A percentile compares a stretch with the other conserved stretches of the same genome.
phyloP scores from a whole-genome alignment of 2,888 invertebrate genomes.

The Shargacucullia verbasci region DNA sequence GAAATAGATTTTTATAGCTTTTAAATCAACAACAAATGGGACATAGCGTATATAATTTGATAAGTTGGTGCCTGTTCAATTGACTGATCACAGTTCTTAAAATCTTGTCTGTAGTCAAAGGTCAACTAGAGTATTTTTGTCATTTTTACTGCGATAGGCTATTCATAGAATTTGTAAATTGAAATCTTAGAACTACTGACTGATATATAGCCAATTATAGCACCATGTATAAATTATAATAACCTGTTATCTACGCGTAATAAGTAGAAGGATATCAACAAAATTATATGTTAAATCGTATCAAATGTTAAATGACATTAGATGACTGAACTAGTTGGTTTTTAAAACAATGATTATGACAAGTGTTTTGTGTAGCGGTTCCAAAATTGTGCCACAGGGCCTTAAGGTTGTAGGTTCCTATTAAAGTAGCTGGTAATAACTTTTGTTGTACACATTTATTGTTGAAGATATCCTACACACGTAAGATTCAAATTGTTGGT shows the following conservation, averaged over 20 bases:
- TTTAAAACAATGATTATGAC: constrained; percentile 3
- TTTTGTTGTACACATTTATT: constrained; percentile 11
- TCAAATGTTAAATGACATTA: background rate
- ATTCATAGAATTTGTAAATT: constrained; percentile 10
- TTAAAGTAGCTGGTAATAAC: constrained; percentile 3
- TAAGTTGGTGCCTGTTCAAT: too few relatives aligned
- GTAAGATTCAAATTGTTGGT: background rate
- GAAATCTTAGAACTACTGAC: constrained; percentile 24
- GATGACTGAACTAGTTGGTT: constrained; percentile 20
- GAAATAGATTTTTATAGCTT: too few relatives aligned
- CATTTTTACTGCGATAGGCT: background rate
- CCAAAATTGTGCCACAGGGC: background rate
- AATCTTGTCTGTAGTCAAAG: too few relatives aligned
- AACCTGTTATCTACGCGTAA: background rate
- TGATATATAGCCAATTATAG: constrained; percentile 33
- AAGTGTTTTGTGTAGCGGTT: background rate
- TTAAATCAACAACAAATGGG: too few relatives aligned
- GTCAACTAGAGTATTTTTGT: constrained; percentile 1
- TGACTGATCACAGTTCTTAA: too few relatives aligned
- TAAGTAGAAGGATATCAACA: constrained; percentile 20
- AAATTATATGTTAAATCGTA: background rate
- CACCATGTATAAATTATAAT: background rate
- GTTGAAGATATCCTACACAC: background rate
- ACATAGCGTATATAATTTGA: too few relatives aligned
- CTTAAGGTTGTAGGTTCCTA: constrained; percentile 21